Conservation (phyloP, 2,888 invertebrate genomes). For the Muschampia plurimacula region DNA sequence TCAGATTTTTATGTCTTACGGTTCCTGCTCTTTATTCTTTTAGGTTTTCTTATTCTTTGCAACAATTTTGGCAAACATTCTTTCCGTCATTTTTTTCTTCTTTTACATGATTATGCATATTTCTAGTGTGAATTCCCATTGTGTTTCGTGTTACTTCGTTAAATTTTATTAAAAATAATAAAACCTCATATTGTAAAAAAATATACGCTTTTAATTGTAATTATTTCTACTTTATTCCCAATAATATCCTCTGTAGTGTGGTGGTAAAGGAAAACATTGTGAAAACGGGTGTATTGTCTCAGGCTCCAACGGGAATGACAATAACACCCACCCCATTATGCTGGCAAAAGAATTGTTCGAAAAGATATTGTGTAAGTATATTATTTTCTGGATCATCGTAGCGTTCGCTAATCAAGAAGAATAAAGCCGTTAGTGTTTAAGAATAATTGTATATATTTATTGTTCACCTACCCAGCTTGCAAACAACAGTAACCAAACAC, state of each 20-base stretch:
- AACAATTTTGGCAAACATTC: too few relatives aligned
- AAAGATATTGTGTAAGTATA: constrained; percentile 35
- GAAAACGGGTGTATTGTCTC: constrained; percentile 36
- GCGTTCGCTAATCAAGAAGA: constrained; percentile 22
- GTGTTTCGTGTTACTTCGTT: too few relatives aligned
- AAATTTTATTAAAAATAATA: background rate
- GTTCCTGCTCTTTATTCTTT: background rate
- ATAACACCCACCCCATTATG: constrained; percentile 39
- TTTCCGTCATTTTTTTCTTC: too few relatives aligned
- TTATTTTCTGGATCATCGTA: constrained; percentile 33
- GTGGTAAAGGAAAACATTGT: constrained; percentile 36
- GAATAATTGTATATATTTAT: background rate
- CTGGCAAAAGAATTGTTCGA: constrained; percentile 35
- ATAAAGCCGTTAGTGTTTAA: constrained; percentile 15
- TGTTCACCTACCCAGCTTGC: background rate
- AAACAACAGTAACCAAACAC: too few relatives aligned
- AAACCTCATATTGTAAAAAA: background rate
- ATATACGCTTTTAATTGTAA: constrained; percentile 7
- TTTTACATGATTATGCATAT: too few relatives aligned
- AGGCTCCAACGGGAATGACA: constrained; percentile 37
- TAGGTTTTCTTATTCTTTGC: too few relatives aligned
- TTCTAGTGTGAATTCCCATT: too few relatives aligned
- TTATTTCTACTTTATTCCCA: constrained; percentile 19
- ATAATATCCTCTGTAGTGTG: constrained; percentile 21
- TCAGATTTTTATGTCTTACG: too few relatives aligned